Base-by-base conservation (phyloP, 2,113 vertebrate genomes). In the Apus apus region DNA sequence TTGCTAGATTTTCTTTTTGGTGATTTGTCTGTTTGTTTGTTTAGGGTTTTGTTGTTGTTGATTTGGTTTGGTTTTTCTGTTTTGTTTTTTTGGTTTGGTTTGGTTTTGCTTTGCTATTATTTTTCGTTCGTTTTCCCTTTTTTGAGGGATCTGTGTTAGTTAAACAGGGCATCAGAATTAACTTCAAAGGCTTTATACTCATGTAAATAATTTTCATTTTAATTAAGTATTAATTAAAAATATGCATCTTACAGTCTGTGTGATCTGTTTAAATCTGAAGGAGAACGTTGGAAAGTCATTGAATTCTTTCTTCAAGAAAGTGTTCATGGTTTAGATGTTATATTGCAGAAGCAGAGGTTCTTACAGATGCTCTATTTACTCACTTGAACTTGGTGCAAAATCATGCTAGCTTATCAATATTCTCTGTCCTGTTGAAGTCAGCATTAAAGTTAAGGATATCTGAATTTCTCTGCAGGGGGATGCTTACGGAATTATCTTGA, bases 401-500 rank as follows among this genome's bases (percentile, higher is more conserved):
- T 77, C 57, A 48, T 84, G 54, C 13, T 90, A 81, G 46, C 32
- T 87, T 77, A 61, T 70, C 87, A 80, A 90, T 96, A 60, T 65
- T 80, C n/a, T 58, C 74, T 65, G 16, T 72, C 57, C 15, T 84
- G 17, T 65, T 90, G 51, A 90, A 94, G 57, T 84, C 68, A 79
- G 30, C 32, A 76, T 77, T 96, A 90, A 93, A 88, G 67, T 80
- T 91, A 77, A 64, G 18, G 11, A 30, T 34, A 58, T 26, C 56
- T 57, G 38, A 88, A 61, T 54, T 65, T 93, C 72, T 65, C n/a
- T 8, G 6, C 45, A 75, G 73, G 45, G 21, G 11, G 61, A 57
- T 64, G 17, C 23, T 90, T 50, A 81, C 73, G 79, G 75, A 95
- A 90, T 95, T 84, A 76, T 79, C 54, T 81, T 89, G 64, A 91